Conservation (phyloP, 2,113 vertebrate species). For the Ophiodon elongatus region DNA sequence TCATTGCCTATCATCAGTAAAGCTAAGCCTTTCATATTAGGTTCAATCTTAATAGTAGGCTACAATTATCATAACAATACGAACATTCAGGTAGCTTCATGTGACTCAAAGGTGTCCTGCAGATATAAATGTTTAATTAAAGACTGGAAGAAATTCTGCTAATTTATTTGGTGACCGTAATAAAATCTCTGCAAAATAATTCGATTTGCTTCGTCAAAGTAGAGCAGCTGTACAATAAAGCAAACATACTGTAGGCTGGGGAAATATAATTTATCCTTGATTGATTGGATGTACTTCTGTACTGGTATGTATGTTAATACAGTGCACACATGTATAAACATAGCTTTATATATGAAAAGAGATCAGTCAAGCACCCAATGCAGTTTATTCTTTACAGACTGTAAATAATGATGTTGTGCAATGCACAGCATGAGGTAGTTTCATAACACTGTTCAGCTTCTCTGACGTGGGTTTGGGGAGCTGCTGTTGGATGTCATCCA, state of each 20-base stretch:
- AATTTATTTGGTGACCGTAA: background rate
- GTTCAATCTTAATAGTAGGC: background rate
- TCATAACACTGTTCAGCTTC: background rate
- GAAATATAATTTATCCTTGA: background rate
- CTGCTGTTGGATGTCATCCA: conserved; percentile 21
- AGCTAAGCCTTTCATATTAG: background rate
- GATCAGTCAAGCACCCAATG: background rate
- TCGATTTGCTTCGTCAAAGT: background rate
- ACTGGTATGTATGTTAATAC: too few relatives aligned
- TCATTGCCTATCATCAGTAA: background rate
- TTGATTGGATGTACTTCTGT: conserved; percentile 13
- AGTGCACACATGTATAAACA: background rate
- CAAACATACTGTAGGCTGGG: conserved; percentile 9
- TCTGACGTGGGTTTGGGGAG: background rate
- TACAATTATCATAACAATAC: background rate
- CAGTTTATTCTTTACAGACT: conserved; percentile 13
- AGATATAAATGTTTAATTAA: background rate
- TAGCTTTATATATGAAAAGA: background rate
- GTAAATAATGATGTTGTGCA: conserved; percentile 19
- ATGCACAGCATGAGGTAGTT: conserved; percentile 17
- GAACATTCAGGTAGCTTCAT: background rate
- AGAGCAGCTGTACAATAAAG: background rate
- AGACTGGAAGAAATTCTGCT: background rate
- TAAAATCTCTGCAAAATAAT: background rate
- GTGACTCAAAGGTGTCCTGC: background rate